A percentile compares a stretch with the other conserved stretches of the same genome.
phyloP scores from a whole-genome alignment of 2,797 vertebrate species.

The Dendrocincla tyrannina region DNA sequence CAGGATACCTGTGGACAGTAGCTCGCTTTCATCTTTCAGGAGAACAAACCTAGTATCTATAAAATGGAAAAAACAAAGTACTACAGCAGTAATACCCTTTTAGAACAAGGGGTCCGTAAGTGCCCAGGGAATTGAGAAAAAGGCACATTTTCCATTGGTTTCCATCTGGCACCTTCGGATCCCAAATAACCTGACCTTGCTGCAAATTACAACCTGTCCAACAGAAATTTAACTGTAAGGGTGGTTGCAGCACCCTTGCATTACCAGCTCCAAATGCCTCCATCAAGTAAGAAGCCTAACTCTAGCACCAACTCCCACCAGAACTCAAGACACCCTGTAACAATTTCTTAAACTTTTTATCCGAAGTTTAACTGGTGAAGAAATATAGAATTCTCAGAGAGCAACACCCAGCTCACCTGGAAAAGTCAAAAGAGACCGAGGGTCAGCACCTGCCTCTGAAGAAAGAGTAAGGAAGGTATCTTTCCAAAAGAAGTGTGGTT shows the following conservation, averaged over 20 bases:
- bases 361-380: not conserved
- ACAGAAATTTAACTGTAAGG: not conserved
- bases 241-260: not conserved
- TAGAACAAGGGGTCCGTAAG: not conserved
- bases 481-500: not conserved
- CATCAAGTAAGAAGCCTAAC: not conserved
- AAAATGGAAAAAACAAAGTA: not conserved
- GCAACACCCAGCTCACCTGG: not conserved
- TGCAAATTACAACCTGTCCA: not conserved
- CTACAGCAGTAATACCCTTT: not conserved
- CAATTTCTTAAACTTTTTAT: not conserved
- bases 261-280: not conserved
- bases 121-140: not conserved
- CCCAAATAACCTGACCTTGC: not conserved
- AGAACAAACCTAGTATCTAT: not conserved
- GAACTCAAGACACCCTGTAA: not conserved
- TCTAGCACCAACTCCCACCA: not conserved
- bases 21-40: not conserved
- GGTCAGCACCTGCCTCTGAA: not conserved
- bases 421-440: not conserved
- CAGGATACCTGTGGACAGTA: not conserved
- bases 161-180: not conserved
- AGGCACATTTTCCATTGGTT: not conserved
- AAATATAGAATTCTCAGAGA: not conserved
- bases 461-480: not conserved